Evolutionary conservation across 92 coral and sea anemone genomes (phyloP).

Genomic region (Scolanthus callimorphus): DNA sequence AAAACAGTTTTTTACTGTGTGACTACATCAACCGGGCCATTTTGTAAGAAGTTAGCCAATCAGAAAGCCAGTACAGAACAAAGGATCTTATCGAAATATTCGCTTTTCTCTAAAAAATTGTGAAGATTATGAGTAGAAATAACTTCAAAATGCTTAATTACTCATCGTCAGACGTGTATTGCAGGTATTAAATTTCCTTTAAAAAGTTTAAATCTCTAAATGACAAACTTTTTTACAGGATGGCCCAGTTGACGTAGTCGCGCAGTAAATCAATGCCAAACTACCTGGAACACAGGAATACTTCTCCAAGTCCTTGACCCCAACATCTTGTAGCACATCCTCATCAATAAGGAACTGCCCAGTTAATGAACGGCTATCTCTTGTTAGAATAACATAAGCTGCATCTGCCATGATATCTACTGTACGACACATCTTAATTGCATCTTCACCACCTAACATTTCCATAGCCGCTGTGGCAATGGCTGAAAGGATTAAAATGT

Average conservation of each 20-base stretch:
- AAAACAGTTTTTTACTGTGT: no score
- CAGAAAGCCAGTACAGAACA: no score
- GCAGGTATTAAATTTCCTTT: no score
- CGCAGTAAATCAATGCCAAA: neutral
- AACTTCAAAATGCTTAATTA: no score
- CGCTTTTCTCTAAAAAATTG: no score
- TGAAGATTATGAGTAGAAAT: no score
- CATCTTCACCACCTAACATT: constrained; percentile 83
- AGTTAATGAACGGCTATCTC: constrained; percentile 90
- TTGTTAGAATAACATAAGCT: constrained; percentile 82
- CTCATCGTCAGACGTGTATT: no score
- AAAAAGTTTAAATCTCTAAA: no score
- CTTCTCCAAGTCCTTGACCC: constrained; percentile 74
- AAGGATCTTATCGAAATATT: no score
- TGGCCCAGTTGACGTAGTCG: neutral
- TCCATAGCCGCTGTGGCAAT: constrained; percentile 93
- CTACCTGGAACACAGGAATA: constrained; percentile 92
- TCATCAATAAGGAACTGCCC: constrained; percentile 96
- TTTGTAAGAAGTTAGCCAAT: no score
- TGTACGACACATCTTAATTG: constrained; percentile 72
- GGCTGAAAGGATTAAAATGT: constrained; percentile 27
- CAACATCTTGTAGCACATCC: constrained; percentile 81
- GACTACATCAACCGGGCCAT: no score
- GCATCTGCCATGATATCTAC: constrained; percentile 94
- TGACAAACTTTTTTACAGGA: no score